Conservation (phyloP, 2,113 vertebrate species). For the Climacteris rufus region DNA sequence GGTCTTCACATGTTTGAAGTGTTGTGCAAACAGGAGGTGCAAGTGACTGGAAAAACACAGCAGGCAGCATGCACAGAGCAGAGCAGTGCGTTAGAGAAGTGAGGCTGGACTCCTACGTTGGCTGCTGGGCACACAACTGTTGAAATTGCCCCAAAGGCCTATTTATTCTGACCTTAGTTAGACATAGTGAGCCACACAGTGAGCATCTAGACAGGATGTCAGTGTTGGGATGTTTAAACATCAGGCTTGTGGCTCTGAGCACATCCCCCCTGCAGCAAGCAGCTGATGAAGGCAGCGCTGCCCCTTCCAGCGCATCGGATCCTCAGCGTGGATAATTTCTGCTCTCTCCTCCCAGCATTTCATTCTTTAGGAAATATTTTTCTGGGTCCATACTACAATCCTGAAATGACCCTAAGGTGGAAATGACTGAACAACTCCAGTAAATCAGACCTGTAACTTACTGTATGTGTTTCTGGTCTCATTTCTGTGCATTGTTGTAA, state of each 20-base stretch:
- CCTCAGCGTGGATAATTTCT: no score
- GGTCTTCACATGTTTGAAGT: not conserved
- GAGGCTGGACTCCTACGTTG: not conserved
- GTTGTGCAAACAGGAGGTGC: not conserved
- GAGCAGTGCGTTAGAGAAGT: not conserved
- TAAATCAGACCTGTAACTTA: constrained; percentile 14
- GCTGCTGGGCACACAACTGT: not conserved
- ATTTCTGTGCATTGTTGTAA: not conserved
- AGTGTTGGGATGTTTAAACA: not conserved
- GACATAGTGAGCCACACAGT: not conserved
- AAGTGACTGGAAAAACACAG: not conserved
- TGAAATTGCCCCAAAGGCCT: not conserved
- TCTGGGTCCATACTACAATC: not conserved
- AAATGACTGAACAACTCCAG: constrained; percentile 1
- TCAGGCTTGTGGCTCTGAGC: not conserved
- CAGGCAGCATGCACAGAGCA: not conserved
- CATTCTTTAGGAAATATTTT: not conserved
- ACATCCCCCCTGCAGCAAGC: not conserved
- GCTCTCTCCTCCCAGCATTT: not conserved
- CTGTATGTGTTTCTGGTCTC: not conserved
- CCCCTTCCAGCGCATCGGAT: fast-evolving
- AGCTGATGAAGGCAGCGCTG: not conserved
- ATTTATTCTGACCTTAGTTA: not conserved
- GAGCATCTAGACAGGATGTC: not conserved
- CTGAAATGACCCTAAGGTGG: not conserved